These are phyloP conservation scores for Virgularia gustaviana DNA, from an alignment of 92 coral and sea anemone species.

Conservation along the genomic window DNA sequence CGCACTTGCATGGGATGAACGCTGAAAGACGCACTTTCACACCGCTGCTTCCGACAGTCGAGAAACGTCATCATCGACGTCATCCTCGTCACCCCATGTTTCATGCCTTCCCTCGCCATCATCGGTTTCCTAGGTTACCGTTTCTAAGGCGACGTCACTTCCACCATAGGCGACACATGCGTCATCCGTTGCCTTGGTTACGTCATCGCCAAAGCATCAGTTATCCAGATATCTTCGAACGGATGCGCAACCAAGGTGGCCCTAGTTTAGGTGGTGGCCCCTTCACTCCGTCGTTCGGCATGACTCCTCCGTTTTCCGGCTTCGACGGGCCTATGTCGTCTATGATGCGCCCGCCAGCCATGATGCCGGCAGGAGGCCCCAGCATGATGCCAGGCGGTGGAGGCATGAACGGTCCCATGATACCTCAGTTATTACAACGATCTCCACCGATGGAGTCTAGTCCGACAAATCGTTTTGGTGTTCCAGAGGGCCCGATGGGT, in stretches of 20 bases:
- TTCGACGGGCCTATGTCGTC: constrained; percentile 26
- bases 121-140: background rate
- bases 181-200: constrained; percentile 74
- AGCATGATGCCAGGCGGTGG: constrained; percentile 32
- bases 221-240: constrained; percentile 34
- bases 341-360: constrained; percentile 34
- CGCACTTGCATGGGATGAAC: constrained; percentile 1
- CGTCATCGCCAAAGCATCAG: constrained; percentile 40
- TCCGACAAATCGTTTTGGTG: constrained; percentile 30
- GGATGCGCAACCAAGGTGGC: constrained; percentile 21
- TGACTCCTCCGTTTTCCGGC: constrained; percentile 23
- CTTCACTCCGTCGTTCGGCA: constrained; percentile 7
- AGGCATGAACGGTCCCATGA: constrained; percentile 24
- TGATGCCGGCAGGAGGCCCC: constrained; percentile 29
- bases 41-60: constrained; percentile 3
- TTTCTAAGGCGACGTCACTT: constrained; percentile 33
- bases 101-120: background rate
- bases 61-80: background rate
- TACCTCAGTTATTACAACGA: constrained; percentile 32
- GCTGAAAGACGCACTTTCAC: constrained; percentile 32
- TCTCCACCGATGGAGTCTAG: constrained; percentile 15
- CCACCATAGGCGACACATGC: constrained; percentile 53
- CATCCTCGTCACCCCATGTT: constrained; percentile 3
- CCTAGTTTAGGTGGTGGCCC: constrained; percentile 5
- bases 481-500: constrained; percentile 45